These are phyloP conservation scores for Pterophyllum scalare DNA, from an alignment of 2,113 vertebrate species.

Conservation along the genomic window DNA sequence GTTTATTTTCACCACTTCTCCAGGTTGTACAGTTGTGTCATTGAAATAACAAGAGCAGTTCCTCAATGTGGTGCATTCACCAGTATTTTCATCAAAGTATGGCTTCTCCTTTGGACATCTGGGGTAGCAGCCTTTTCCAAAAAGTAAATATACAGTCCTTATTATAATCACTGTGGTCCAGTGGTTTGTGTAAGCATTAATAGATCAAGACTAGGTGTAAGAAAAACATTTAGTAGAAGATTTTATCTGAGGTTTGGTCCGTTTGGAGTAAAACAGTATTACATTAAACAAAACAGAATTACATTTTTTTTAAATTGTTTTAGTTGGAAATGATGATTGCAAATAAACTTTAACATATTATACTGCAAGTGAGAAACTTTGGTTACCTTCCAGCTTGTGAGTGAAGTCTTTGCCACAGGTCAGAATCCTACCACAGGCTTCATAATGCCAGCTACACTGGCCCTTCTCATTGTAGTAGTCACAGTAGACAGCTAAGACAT, in stretches of 20 bases:
- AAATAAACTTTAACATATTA: no score
- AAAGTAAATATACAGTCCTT: background rate
- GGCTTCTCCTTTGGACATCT: constrained; percentile 80
- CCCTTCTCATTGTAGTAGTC: constrained; percentile 86
- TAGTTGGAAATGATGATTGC: no score
- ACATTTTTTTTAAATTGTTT: background rate
- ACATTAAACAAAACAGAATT: background rate
- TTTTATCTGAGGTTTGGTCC: no score
- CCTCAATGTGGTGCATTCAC: constrained; percentile 78
- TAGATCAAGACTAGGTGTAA: no score
- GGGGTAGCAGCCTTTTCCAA: constrained; percentile 86
- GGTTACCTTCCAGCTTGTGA: constrained; percentile 85
- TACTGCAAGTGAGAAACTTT: background rate
- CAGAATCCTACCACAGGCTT: constrained; percentile 82
- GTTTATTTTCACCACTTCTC: constrained; percentile 28
- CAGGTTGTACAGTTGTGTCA: constrained; percentile 68
- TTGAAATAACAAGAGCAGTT: constrained; percentile 85
- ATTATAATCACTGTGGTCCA: background rate
- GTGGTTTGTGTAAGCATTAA: background rate
- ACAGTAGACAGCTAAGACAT: constrained; percentile 84
- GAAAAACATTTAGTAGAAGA: no score
- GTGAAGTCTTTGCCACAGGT: constrained; percentile 81
- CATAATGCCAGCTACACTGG: constrained; percentile 86
- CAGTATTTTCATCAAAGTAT: constrained; percentile 85
- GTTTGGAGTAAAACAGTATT: no score